phyloP scores from a whole-genome alignment of 2,113 vertebrate species.

The Oncorhynchus nerka region DNA sequence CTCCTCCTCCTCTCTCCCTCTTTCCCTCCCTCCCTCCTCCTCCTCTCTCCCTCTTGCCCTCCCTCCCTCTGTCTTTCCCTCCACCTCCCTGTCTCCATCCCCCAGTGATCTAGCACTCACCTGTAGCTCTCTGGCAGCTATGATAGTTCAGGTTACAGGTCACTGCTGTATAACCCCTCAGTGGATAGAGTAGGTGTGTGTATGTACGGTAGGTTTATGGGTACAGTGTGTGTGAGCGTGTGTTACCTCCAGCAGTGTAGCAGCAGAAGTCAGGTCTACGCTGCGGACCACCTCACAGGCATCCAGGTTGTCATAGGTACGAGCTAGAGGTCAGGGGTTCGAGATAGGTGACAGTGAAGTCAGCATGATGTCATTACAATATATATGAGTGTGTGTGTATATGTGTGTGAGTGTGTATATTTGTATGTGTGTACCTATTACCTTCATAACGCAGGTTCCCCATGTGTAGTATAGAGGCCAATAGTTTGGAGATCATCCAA shows the following conservation, averaged over 20 bases:
- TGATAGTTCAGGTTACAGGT: too few relatives aligned
- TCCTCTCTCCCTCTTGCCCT: too few relatives aligned
- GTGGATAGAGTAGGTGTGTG: not conserved
- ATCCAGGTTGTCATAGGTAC: slow-evolving; percentile 95
- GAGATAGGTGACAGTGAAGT: not conserved
- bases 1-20: too few relatives aligned
- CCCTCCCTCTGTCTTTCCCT: too few relatives aligned
- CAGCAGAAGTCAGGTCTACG: slow-evolving; percentile 78
- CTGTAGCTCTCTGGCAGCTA: too few relatives aligned
- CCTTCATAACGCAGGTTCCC: slow-evolving; percentile 95
- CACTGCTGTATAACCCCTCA: too few relatives aligned
- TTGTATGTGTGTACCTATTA: slow-evolving; percentile 44
- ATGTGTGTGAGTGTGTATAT: not conserved
- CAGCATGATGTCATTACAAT: not conserved
- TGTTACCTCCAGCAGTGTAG: slow-evolving; percentile 87
- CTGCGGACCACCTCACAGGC: slow-evolving; percentile 92
- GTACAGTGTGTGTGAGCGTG: slow-evolving; percentile 24
- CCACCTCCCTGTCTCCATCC: too few relatives aligned
- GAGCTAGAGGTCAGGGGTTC: slow-evolving; percentile 72
- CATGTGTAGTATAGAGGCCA: slow-evolving; percentile 94
- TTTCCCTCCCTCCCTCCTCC: too few relatives aligned
- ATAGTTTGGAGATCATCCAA: slow-evolving; percentile 93
- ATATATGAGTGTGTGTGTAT: too few relatives aligned
- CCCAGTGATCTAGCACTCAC: too few relatives aligned
- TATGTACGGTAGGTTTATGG: not conserved